Evolutionary conservation across 2,797 vertebrate species (phyloP), one percentile per base, ranked within the genome.

Genomic region (Enteromius trimaculatus): DNA sequence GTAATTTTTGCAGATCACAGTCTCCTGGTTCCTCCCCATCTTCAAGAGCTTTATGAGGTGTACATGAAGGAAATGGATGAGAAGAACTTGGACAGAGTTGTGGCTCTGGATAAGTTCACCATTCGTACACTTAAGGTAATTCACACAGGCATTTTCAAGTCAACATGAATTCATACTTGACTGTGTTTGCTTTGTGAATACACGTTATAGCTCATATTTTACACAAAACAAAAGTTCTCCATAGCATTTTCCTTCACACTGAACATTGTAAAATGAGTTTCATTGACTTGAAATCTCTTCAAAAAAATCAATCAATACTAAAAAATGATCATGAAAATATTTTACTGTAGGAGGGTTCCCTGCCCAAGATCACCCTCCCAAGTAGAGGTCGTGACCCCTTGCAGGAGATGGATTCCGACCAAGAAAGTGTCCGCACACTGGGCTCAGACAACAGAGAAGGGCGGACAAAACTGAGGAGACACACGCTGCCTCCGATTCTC

Each of bases 11-110:
- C 92, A 98, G 97, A 97, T 77, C 95, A 95, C 92, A 96, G 92
- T 80, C 92, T 98, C 70, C 86, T 93, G 0, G 91, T 98, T 0
- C 96, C 97, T 0, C 91, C 89, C 3, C 94, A 94, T 51, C 93
- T 98, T 75, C 95, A 97, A 87, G 94, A 97, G 85, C 94, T 98
- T 14, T 97, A 97, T 6, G 92, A 96, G 10, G 90, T 92, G 76
- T 97, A 97, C 91, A 90, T 94, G 90, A 94, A 90, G 75, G 95
- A 96, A 80, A 91, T 95, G 88, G 94, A 95, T 2, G 95, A 97
- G 65, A 93, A 95, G 86, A 94, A 92, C 84, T 91, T 97, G 89
- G 95, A 97, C 86, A 89, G 92, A 84, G 93, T 94, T 4, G 87
- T 95, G 88, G 93, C 94, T 79, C 89, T 96, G 90, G 95, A 97